Evolutionary conservation across 2,797 vertebrate genomes (phyloP).

Genomic region (Paramormyrops hopkinsi): DNA sequence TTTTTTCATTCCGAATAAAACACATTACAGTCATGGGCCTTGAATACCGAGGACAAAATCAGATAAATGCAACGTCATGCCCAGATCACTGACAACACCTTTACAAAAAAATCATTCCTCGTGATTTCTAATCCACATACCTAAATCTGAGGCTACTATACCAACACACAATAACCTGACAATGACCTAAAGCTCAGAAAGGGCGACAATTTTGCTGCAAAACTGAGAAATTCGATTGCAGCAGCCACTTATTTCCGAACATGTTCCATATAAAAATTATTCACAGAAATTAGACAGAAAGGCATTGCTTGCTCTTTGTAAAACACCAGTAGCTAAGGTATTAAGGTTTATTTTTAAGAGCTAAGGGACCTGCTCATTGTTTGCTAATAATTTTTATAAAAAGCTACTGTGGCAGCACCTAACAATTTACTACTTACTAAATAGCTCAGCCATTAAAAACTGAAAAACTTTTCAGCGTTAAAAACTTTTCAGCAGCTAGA

Average conservation of each 20-base stretch:
- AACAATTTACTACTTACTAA: neutral
- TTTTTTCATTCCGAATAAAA: neutral
- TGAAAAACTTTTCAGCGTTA: neutral
- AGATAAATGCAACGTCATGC: neutral
- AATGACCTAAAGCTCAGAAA: neutral
- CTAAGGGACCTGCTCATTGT: neutral
- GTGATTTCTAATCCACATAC: neutral
- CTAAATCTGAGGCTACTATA: neutral
- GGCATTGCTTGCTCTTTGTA: neutral
- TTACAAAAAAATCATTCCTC: neutral
- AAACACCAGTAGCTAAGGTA: neutral
- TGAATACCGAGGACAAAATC: neutral
- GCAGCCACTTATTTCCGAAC: neutral
- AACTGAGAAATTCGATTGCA: neutral
- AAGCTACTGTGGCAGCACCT: neutral
- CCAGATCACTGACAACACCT: neutral
- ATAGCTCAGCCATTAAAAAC: neutral
- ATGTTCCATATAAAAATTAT: neutral
- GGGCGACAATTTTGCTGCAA: neutral
- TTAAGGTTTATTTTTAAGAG: neutral
- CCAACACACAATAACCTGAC: neutral
- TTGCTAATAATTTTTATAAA: neutral
- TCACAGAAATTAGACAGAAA: neutral
- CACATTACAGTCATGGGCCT: neutral
- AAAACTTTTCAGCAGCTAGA: neutral